Conservation (phyloP, 2,113 vertebrate species). For the Colius striatus region DNA sequence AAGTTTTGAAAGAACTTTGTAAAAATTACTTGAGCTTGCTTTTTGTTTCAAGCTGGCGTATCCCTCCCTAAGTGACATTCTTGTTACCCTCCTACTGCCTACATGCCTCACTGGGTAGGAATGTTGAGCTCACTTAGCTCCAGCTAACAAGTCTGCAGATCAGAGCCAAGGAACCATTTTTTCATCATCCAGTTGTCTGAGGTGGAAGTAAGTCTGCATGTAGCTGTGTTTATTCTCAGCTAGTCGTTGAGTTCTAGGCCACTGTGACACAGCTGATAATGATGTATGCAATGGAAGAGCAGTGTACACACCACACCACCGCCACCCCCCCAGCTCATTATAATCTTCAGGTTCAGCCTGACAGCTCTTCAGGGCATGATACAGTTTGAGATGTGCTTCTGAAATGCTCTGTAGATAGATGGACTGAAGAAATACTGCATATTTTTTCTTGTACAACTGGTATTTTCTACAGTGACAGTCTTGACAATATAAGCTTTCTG, state of each 20-base stretch:
- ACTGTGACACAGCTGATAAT: neutral
- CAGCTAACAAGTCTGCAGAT: neutral
- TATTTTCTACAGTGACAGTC: neutral
- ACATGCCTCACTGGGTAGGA: neutral
- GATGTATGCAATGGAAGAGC: neutral
- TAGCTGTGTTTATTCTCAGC: neutral
- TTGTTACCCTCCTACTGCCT: neutral
- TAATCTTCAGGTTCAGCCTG: neutral
- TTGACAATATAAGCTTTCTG: neutral
- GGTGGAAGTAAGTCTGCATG: no score
- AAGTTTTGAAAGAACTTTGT: neutral
- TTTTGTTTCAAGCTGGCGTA: neutral
- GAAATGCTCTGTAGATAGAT: neutral
- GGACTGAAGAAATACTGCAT: neutral
- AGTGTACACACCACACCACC: no score
- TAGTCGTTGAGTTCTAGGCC: neutral
- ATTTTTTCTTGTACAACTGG: neutral
- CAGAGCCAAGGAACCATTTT: rapidly evolving
- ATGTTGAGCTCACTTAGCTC: neutral
- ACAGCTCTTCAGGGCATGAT: neutral
- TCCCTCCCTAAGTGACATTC: rapidly evolving
- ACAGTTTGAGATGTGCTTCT: neutral
- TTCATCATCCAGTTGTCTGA: neutral
- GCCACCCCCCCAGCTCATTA: neutral
- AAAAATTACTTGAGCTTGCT: neutral